These are phyloP conservation scores for Ectemnius continuus DNA, from an alignment of 2,888 invertebrate genomes.

Conservation along the genomic window DNA sequence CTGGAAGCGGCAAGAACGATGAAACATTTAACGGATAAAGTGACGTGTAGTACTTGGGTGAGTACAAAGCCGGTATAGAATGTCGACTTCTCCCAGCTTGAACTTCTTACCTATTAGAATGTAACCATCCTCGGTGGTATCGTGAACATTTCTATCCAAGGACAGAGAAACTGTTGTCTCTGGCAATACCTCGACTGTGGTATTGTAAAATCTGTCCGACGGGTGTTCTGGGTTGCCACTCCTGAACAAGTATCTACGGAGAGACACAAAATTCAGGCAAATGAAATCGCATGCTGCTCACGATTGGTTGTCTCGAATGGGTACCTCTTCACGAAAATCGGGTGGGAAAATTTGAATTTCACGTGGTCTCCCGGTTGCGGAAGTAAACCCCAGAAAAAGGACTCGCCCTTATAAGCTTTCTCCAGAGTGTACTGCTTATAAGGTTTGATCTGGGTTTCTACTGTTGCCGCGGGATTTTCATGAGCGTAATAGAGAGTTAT, in stretches of 20 bases:
- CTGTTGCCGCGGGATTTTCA: conserved; percentile 85
- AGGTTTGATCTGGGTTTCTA: conserved; percentile 87
- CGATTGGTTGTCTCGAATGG: background rate
- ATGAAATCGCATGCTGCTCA: background rate
- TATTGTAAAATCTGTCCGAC: conserved; percentile 92
- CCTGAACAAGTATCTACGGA: conserved; percentile 85
- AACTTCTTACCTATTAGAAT: conserved; percentile 81
- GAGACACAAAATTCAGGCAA: too few relatives aligned
- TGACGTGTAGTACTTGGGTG: too few relatives aligned
- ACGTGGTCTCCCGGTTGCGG: conserved; percentile 91
- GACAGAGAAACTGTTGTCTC: conserved; percentile 75
- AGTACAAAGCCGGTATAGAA: too few relatives aligned
- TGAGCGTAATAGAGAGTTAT: conserved; percentile 89
- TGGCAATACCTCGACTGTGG: conserved; percentile 89
- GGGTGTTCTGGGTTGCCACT: conserved; percentile 95
- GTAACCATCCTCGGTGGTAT: conserved; percentile 84
- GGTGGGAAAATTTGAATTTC: conserved; percentile 88
- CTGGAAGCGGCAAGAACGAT: conserved; percentile 68
- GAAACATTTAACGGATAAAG: too few relatives aligned
- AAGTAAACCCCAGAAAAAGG: conserved; percentile 94
- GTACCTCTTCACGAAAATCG: conserved; percentile 85
- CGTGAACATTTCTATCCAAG: conserved; percentile 79
- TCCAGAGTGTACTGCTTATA: conserved; percentile 89
- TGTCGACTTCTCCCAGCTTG: too few relatives aligned
- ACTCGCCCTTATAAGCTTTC: conserved; percentile 91